A percentile compares a stretch with the other conserved stretches of the same genome.
Evolutionary conservation across 2,113 vertebrate genomes (phyloP).

Genomic region (Arenaria interpres): DNA sequence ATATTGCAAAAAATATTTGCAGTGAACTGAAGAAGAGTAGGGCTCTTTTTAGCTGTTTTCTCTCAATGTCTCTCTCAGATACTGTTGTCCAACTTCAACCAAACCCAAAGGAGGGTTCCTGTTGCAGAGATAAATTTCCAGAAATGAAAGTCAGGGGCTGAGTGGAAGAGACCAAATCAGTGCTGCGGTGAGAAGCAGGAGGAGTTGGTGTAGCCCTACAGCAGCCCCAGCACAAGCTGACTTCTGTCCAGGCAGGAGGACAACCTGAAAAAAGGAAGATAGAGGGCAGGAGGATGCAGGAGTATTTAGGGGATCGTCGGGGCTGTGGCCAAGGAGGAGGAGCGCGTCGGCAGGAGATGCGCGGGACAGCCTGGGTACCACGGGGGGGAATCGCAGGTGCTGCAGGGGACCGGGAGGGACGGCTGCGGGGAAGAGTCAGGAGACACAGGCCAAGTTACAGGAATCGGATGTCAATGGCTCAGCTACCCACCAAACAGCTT

Average conservation of each 20-base stretch:
- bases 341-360: background rate
- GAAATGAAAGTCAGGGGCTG: background rate
- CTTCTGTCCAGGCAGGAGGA: background rate
- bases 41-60: background rate
- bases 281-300: background rate
- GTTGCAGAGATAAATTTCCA: background rate
- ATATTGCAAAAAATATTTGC: background rate
- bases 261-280: background rate
- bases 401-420: background rate
- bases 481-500: background rate
- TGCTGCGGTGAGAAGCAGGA: background rate
- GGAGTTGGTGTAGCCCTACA: background rate
- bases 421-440: background rate
- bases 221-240: background rate
- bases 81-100: background rate
- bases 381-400: background rate
- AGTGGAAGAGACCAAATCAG: background rate
- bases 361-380: background rate
- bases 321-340: background rate
- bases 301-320: background rate
- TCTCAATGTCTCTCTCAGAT: background rate
- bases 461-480: background rate
- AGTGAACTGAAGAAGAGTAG: background rate
- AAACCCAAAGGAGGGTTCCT: background rate
- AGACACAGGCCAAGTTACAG: background rate